Base-by-base conservation (phyloP, 1,140 invertebrate species). In the Plutomurus gul region DNA sequence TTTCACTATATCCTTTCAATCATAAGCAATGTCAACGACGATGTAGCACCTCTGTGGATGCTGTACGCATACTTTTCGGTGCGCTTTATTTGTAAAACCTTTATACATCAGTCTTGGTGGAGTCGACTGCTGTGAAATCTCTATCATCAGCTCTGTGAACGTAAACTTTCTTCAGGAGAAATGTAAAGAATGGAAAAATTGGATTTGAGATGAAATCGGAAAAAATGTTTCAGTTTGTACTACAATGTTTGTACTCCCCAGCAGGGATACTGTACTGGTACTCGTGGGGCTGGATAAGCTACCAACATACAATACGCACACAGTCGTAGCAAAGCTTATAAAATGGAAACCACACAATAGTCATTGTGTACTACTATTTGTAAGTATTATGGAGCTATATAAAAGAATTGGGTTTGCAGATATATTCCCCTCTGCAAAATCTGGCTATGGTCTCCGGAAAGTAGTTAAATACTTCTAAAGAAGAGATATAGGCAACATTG, bases 111-210 rank as follows among this genome's bases (percentile, higher is more conserved):
- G n/a, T n/a, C n/a, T n/a, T n/a, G n/a, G n/a, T n/a, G n/a, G n/a
- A n/a, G n/a, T n/a, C n/a, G 27, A 65, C 56, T 65, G 56, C 56
- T 65, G 27, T n/a, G 56, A 65, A 65, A 65, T 33, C 27, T 27
- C 27, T n/a, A n/a, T n/a, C 56, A 65, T 65, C 56, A 65, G 27
- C 27, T 65, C 27, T 30, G 30, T 27, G 36, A 65, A 65, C 56
- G n/a, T 65, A 65, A 65, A 25, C 27, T 16, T 51, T 65, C 56
- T 65, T 10, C 13, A 36, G 27, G 56, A 65, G 27, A 65, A 65
- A 65, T 65, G 56, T 65, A 65, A 65, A 27, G 56, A 65, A 65
- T 30, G 27, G 56, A 65, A 30, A 65, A 65, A 65, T 65, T 65
- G 56, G 25, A 65, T 65, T 36, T 25, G 25, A 65, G 56, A 65